Evolutionary conservation across 30 jellyfish, hydroid and myxozoan species (phyloP), one percentile per base, ranked within the genome.

Genomic region (Clytia hemisphaerica): DNA sequence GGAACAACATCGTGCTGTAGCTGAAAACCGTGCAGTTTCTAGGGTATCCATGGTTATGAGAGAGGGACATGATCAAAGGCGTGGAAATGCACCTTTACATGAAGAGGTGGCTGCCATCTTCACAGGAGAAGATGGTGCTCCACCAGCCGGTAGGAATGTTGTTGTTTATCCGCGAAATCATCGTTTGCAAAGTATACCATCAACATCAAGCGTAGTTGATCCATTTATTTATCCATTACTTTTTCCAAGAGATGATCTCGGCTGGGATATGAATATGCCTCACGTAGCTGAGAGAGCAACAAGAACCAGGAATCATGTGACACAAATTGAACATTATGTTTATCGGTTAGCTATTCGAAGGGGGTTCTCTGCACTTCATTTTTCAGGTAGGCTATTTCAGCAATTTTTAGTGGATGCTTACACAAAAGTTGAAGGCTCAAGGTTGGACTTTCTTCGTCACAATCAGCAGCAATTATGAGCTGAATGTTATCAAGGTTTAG

Each of bases 81-180:
- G 83, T 15, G 57, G 58, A 27, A 53, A 78, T 53, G 75, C 22
- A 26, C 89, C 88, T 15, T 30, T 46, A 71, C 45, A 73, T 3
- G 24, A 38, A 12, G 82, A 58, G 10, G 47, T 69, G 21, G 88
- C 88, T 25, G 82, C 82, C 32, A 29, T 73, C 3, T 73, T 31
- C 36, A 75, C 61, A 19, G 82, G 71, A 9, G 85, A 59, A 6
- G 85, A 73, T 59, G 83, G 83, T 31, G 82, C 38, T 6, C 83
- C 83, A 25, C 80, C 80, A 6, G 37, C 33, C 9, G 35, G 49
- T 30, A 48, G 88, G 59, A 83, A 73, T 22, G 37, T 61, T 60
- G 82, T n/a, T 24, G 61, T 73, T 9, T 24, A 79, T 68, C 44
- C 14, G 71, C 15, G 31, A 71, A 49, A 55, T 79, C 19, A 48